Base-by-base conservation (phyloP, 2,113 vertebrate species). In the Ciconia maguari region DNA sequence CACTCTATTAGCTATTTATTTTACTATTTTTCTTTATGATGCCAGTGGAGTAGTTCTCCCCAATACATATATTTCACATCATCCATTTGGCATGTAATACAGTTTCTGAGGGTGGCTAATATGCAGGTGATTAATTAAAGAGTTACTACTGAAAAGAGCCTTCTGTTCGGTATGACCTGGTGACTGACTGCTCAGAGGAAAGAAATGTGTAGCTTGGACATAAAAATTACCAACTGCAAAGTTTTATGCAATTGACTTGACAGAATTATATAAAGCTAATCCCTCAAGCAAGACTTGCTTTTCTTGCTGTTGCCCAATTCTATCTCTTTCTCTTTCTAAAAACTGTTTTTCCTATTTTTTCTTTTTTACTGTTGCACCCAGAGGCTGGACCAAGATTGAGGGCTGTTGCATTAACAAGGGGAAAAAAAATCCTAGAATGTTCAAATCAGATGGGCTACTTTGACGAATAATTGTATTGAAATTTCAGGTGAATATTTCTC, bases 201-300 rank as follows among this genome's bases (percentile, higher is more conserved):
- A 78, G 52, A 71, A 89, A 69, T 58, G 10, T 55, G 46, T 91
- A 44, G 20, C 57, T 91, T 61, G 27, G 57, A 93, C 76, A 52
- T 87, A 92, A 95, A 96, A 92, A 84, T 79, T 62, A 48, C 61
- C 25, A 89, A 21, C 36, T 60, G 52, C 57, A 87, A 96, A 93
- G 36, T 68, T 94, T 91, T 80, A 72, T 3, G 1, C 54, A 85
- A 25, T 66, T 77, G 83, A 46, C 74, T 87, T 14, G 15, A 74
- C 66, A 94, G 87, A 94, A 89, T 89, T 83, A 69, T 58, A 91
- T 84, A 94, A 94, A 77, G 22, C 22, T 94, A 91, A 87, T 91
- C 61, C 86, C 80, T 87, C 36, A 69, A 97, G 74, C 75, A 92
- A 92, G 52, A 52, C 38, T n/a, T 87, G 15, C 44, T 94, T 95